A percentile compares a stretch with the other conserved stretches of the same genome.
These are phyloP conservation scores for Poeciliopsis paucimaculata DNA, from an alignment of 2,797 vertebrate genomes.

Conservation along the genomic window DNA sequence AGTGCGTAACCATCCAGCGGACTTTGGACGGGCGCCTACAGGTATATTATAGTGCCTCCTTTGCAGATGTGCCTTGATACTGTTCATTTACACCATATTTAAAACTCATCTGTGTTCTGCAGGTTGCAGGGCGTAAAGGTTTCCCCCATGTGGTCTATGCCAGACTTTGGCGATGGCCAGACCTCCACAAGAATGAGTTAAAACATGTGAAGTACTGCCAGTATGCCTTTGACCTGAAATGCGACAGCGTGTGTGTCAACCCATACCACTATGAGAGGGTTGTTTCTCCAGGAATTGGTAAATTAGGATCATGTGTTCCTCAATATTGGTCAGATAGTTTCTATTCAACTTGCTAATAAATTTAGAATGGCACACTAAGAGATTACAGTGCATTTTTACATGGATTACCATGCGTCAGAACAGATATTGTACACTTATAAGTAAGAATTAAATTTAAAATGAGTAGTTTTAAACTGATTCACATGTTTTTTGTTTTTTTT, in stretches of 20 bases:
- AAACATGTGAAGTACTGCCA: slow-evolving; percentile 99
- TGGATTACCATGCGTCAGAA: background rate
- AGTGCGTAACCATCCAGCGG: slow-evolving; percentile 97
- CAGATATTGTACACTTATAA: background rate
- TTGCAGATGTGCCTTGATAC: background rate
- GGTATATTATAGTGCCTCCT: slow-evolving; percentile 67
- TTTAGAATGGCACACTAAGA: background rate
- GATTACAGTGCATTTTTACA: background rate
- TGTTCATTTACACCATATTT: background rate
- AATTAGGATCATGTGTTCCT: slow-evolving; percentile 55
- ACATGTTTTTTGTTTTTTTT: slow-evolving; percentile 1
- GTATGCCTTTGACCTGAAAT: slow-evolving; percentile 97
- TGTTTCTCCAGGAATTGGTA: slow-evolving; percentile 95
- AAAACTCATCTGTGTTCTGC: slow-evolving; percentile 26
- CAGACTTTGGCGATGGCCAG: slow-evolving; percentile 96
- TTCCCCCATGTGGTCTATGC: slow-evolving; percentile 98
- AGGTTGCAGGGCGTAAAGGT: slow-evolving; percentile 97
- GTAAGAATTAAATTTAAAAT: background rate
- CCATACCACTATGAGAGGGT: slow-evolving; percentile 98
- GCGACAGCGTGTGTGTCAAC: slow-evolving; percentile 97
- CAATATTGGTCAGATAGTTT: background rate
- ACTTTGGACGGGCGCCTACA: slow-evolving; percentile 95
- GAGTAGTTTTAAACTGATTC: slow-evolving; percentile 6
- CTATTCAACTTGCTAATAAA: background rate
- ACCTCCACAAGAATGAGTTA: slow-evolving; percentile 97